Conservation (phyloP, 2,113 vertebrate genomes). For the Theristicus caerulescens region DNA sequence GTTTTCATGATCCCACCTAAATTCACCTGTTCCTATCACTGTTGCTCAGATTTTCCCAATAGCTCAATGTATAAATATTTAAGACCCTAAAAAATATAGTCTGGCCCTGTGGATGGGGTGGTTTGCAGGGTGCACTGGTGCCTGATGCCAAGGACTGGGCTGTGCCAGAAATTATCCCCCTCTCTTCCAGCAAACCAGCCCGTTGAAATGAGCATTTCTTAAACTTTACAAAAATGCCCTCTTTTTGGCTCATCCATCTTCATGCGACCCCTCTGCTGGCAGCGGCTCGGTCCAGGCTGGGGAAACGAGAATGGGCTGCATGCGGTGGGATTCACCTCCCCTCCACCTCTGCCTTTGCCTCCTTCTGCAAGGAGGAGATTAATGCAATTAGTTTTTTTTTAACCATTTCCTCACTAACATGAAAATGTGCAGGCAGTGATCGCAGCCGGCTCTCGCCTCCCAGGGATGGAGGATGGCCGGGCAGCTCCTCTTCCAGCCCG, state of each 20-base stretch:
- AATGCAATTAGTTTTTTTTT: neutral
- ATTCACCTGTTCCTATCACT: neutral
- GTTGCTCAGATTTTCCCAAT: neutral
- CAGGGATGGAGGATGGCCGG: neutral
- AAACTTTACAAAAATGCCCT: neutral
- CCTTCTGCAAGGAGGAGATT: neutral
- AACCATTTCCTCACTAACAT: neutral
- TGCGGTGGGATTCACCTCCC: neutral
- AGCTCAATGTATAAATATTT: neutral
- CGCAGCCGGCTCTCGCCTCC: neutral
- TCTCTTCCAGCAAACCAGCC: neutral
- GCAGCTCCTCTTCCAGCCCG: neutral
- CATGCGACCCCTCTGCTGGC: neutral
- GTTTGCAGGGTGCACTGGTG: neutral
- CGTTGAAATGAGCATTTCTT: neutral
- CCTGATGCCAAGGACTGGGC: neutral
- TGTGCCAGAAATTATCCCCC: neutral
- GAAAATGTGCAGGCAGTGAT: neutral
- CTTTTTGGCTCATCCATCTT: neutral
- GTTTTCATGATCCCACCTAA: neutral
- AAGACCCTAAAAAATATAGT: neutral
- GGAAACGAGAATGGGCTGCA: neutral
- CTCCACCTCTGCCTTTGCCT: neutral
- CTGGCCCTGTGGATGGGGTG: neutral
- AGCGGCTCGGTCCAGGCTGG: rapidly evolving